Base-by-base conservation (phyloP, 1,140 invertebrate genomes). In the Semibalanus balanoides region DNA sequence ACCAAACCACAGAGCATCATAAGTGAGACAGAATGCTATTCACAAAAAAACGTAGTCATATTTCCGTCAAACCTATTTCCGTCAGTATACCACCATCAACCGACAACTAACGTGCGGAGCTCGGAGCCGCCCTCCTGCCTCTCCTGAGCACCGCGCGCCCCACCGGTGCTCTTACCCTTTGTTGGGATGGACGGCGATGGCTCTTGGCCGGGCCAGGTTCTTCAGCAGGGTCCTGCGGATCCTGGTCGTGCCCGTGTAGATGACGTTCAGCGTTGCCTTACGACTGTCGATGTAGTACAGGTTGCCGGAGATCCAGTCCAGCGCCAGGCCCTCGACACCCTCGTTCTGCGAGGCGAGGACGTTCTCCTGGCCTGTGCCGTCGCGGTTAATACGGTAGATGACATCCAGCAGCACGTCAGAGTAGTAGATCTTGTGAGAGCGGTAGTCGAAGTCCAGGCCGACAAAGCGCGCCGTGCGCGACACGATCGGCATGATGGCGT, bases 221-320 rank as follows among this genome's bases (percentile, higher is more conserved):
- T 91, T 93, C 19, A 97, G 82, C 7, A 98, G 82, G 0, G 93
- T 95, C 80, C 94, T 87, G 3, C 93, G 87, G 81, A 93, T 91
- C 0, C 92, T 91, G 0, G 94, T 89, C 79, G 96, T 95, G 30
- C 89, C 86, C 0, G 93, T 95, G 30, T 91, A 94, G 0, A 99
- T 84, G 0, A 98, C 96, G 81, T 97, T 97, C 0, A 99, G 83
- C 0, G 95, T 97, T 78, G 96, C 96, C 85, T 96, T 95, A 19
- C 95, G 88, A 17, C 94, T 97, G 82, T 99, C 96, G 74, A 99
- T 97, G 84, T 98, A 99, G 84, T 98, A 99, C 0, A 99, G 86
- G 83, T 98, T 98, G 82, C 98, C 96, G 0, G 95, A 92, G 0
- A 93, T 92, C 97, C 96, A 99, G 82, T 99, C 97, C 0, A 98